Evolutionary conservation across 2,888 invertebrate genomes (phyloP).

Genomic region (Aphidoletes aphidimyza): DNA sequence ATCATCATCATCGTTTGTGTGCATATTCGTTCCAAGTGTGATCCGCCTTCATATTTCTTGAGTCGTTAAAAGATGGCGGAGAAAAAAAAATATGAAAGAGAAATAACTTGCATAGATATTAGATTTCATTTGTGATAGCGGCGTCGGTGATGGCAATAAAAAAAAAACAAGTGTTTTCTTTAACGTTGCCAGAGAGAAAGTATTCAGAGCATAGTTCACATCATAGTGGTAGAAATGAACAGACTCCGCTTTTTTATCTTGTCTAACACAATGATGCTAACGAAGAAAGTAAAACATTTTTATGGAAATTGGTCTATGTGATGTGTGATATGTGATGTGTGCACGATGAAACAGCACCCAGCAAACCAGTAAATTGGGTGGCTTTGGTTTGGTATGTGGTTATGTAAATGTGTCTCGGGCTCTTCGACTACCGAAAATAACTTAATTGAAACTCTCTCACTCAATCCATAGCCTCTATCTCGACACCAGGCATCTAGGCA

Average conservation of each 20-base stretch:
- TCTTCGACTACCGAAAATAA: background rate
- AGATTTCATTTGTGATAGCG: slow-evolving; percentile 1
- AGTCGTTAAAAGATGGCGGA: no score
- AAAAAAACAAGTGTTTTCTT: slow-evolving; percentile 25
- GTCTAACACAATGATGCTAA: background rate
- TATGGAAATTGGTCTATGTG: slow-evolving; percentile 17
- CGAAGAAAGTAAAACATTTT: slow-evolving; percentile 6
- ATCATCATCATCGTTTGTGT: background rate
- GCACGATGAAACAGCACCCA: background rate
- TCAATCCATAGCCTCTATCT: no score
- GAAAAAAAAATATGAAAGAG: background rate
- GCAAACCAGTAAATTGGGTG: background rate
- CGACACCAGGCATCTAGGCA: no score
- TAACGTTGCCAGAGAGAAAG: slow-evolving; percentile 20
- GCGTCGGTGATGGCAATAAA: background rate
- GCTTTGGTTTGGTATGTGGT: background rate
- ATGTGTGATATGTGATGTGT: no score
- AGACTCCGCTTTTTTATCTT: background rate
- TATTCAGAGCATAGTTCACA: slow-evolving; percentile 2
- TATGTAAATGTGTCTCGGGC: background rate
- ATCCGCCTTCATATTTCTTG: no score
- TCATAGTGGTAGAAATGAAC: background rate
- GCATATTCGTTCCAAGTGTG: no score
- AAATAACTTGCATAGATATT: background rate
- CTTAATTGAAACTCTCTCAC: background rate